Evolutionary conservation across 2,113 vertebrate genomes (phyloP).

Genomic region (Accipiter virgatus): DNA sequence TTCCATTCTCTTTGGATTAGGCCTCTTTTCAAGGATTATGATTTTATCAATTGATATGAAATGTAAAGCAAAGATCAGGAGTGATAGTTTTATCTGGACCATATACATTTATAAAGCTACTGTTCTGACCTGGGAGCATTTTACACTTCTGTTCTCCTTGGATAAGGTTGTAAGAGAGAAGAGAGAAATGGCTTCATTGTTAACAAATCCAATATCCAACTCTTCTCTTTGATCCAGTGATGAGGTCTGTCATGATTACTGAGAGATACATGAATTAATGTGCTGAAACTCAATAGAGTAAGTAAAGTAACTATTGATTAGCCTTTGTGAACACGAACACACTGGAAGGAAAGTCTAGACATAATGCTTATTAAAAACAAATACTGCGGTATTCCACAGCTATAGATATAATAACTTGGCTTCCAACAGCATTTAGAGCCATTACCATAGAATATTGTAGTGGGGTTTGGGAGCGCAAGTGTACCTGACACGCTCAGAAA

Average conservation of each 20-base stretch:
- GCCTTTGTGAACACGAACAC: neutral
- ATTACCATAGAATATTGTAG: neutral
- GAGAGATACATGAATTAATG: neutral
- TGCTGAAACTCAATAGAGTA: neutral
- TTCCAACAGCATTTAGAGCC: neutral
- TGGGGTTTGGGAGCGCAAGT: neutral
- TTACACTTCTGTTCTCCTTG: neutral
- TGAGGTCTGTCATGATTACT: neutral
- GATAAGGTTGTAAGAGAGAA: neutral
- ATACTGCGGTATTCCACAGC: neutral
- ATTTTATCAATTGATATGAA: neutral
- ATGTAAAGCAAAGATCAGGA: neutral
- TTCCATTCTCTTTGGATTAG: neutral
- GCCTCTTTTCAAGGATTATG: neutral
- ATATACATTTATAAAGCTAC: neutral
- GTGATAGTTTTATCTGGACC: neutral
- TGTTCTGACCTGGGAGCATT: neutral
- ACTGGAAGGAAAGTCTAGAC: neutral
- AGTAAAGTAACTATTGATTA: conserved; percentile 5
- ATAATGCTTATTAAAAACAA: neutral
- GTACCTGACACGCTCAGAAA: neutral
- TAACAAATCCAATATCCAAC: neutral
- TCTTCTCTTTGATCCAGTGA: neutral
- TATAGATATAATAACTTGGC: neutral
- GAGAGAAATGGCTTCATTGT: neutral